A percentile compares a stretch with the other conserved stretches of the same genome.
Evolutionary conservation across 2,888 invertebrate species (phyloP).

Genomic region (Drosophila quasianomalipes): DNA sequence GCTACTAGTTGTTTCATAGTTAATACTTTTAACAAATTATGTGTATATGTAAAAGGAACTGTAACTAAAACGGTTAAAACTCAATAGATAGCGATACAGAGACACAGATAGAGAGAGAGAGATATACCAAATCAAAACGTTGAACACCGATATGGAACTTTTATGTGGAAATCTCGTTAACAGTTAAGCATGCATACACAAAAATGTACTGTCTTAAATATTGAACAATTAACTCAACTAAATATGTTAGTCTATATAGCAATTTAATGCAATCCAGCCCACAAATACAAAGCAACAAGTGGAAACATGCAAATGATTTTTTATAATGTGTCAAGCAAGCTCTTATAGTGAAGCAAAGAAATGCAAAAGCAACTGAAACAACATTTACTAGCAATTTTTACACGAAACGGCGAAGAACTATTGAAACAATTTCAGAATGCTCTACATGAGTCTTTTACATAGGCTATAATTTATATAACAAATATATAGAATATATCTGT

Average conservation of each 20-base stretch:
- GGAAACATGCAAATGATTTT: constrained; percentile 52
- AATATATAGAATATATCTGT: constrained; percentile 63
- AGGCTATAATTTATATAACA: constrained; percentile 60
- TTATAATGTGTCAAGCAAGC: constrained; percentile 55
- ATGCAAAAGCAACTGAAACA: constrained; percentile 34
- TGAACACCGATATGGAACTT: constrained; percentile 78
- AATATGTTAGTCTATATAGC: constrained; percentile 30
- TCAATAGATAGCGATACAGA: constrained; percentile 13
- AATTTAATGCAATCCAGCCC: constrained; percentile 59
- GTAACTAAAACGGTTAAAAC: constrained; percentile 54
- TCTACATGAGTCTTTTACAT: constrained; percentile 53
- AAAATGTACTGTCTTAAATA: constrained; percentile 46
- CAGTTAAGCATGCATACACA: constrained; percentile 47
- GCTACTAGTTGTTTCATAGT: constrained; percentile 75
- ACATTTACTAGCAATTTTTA: constrained; percentile 67
- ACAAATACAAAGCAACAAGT: constrained; percentile 64
- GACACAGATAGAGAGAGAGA: not conserved
- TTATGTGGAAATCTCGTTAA: constrained; percentile 49
- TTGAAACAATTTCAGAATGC: constrained; percentile 23
- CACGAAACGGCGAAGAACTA: constrained; percentile 58
- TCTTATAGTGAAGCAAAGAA: constrained; percentile 17
- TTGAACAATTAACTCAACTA: constrained; percentile 54
- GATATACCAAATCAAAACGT: constrained; percentile 50
- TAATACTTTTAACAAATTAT: constrained; percentile 57
- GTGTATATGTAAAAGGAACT: constrained; percentile 30